These are phyloP conservation scores for Pygmarrhopalites habei DNA, from an alignment of 1,140 invertebrate species.

Conservation along the genomic window DNA sequence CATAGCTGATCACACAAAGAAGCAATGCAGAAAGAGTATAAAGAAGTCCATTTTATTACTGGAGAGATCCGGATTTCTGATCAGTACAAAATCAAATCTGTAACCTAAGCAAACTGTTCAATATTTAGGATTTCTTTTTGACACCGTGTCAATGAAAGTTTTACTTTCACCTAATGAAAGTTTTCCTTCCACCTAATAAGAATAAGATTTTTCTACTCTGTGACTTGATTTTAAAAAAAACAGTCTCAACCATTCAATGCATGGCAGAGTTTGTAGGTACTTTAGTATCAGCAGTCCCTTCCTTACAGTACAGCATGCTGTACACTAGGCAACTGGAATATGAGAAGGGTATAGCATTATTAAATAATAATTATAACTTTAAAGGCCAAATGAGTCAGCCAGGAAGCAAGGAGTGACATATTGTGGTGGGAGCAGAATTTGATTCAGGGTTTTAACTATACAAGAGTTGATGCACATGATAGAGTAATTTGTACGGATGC, in stretches of 20 bases:
- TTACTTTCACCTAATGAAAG: too few relatives aligned
- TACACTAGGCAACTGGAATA: slow-evolving; percentile 19
- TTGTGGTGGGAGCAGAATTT: slow-evolving; percentile 16
- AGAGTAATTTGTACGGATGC: slow-evolving; percentile 12
- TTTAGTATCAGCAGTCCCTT: slow-evolving; percentile 10
- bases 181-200: not conserved
- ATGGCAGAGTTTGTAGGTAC: slow-evolving; percentile 18
- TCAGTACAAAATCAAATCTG: slow-evolving; percentile 7
- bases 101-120: not conserved
- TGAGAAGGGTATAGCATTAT: not conserved
- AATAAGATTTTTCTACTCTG: not conserved
- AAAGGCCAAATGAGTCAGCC: not conserved
- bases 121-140: slow-evolving; percentile 15
- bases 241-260: not conserved
- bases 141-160: not conserved
- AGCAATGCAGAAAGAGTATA: not conserved
- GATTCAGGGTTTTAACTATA: not conserved
- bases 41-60: not conserved
- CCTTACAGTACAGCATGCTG: slow-evolving; percentile 11
- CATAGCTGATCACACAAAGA: not conserved
- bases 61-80: slow-evolving; percentile 13
- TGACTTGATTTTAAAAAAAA: too few relatives aligned
- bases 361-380: not conserved
- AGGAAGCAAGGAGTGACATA: not conserved
- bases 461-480: slow-evolving; percentile 7